Evolutionary conservation across 2,888 invertebrate genomes (phyloP).

Genomic region (Crossocerus cetratus): DNA sequence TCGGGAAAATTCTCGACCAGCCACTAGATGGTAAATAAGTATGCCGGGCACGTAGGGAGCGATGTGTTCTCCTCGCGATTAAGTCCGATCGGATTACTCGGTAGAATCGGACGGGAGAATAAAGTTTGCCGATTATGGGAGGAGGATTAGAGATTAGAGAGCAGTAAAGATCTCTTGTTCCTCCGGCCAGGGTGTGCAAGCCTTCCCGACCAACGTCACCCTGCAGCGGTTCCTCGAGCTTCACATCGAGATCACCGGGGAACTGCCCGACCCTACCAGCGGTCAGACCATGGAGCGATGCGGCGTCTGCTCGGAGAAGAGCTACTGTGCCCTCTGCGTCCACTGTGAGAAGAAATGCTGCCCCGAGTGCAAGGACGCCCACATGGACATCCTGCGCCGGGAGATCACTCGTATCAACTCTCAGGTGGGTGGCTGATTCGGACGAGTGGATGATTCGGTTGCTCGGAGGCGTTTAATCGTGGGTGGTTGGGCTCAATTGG

Average conservation of each 20-base stretch:
- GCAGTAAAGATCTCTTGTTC: constrained; percentile 9
- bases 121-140: too few relatives aligned
- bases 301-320: constrained; percentile 95
- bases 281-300: constrained; percentile 96
- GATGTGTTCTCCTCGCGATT: too few relatives aligned
- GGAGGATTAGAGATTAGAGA: too few relatives aligned
- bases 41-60: too few relatives aligned
- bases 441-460: too few relatives aligned
- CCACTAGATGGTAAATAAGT: too few relatives aligned
- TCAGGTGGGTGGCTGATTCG: constrained; percentile 83
- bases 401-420: constrained; percentile 94
- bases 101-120: too few relatives aligned
- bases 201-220: constrained; percentile 97
- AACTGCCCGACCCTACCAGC: constrained; percentile 92
- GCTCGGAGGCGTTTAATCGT: too few relatives aligned
- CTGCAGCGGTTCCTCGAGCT: constrained; percentile 95
- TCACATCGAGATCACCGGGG: constrained; percentile 94
- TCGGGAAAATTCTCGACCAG: background rate
- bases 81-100: too few relatives aligned
- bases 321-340: constrained; percentile 91
- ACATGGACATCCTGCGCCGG: constrained; percentile 95
- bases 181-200: constrained; percentile 80
- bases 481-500: too few relatives aligned
- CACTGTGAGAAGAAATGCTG: constrained; percentile 99
- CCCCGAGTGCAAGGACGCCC: constrained; percentile 96